Conservation (phyloP, 2,888 invertebrate species). For the Phymatocera aterrima region DNA sequence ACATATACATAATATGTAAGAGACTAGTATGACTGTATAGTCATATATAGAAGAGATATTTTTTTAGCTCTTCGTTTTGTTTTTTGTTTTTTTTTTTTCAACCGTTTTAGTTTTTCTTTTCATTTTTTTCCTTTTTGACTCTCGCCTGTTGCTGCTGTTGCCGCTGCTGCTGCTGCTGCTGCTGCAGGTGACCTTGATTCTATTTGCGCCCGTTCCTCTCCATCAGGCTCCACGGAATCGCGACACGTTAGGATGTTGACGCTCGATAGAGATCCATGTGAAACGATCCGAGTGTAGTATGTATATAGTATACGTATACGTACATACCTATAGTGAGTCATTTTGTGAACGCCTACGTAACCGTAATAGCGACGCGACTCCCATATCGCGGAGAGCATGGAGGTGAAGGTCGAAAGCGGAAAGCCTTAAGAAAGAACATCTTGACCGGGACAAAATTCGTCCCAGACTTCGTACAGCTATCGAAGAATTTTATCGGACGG, state of each 20-base stretch:
- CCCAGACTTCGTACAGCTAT: too few species aligned
- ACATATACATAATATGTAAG: too few species aligned
- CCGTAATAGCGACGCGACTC: constrained; percentile 26
- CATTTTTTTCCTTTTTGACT: not conserved
- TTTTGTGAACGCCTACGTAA: constrained; percentile 38
- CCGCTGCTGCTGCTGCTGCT: too few species aligned
- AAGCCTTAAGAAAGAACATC: constrained; percentile 2
- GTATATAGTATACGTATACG: not conserved
- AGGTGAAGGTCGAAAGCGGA: constrained; percentile 40
- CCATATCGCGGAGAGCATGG: not conserved
- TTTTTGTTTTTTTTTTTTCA: not conserved
- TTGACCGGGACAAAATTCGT: constrained; percentile 1
- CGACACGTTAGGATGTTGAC: constrained; percentile 34
- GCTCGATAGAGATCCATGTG: constrained; percentile 19
- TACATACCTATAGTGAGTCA: constrained; percentile 3
- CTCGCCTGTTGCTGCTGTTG: not conserved
- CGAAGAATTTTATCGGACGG: too few species aligned
- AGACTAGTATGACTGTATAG: too few species aligned
- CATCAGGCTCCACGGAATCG: not conserved
- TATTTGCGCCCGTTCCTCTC: constrained; percentile 35
- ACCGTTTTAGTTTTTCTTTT: not conserved
- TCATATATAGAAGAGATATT: not conserved
- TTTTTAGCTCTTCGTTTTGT: not conserved
- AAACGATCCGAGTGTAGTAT: too few species aligned
- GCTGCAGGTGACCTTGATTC: constrained; percentile 28